These are phyloP conservation scores for Hirtodrosophila confusa DNA, from an alignment of 2,888 invertebrate genomes.

Conservation along the genomic window DNA sequence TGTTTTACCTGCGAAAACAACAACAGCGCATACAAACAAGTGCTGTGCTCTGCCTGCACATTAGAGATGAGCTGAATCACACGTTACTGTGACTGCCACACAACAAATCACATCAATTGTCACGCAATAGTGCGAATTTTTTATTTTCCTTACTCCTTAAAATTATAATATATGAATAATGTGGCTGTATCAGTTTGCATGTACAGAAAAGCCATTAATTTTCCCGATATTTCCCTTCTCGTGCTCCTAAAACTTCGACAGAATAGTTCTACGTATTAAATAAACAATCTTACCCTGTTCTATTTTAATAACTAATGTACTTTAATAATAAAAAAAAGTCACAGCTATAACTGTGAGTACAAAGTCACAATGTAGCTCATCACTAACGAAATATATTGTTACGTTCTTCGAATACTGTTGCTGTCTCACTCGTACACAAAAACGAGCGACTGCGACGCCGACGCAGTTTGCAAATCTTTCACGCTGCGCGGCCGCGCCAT, in stretches of 20 bases:
- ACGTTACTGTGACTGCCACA: background rate
- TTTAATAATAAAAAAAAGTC: no score
- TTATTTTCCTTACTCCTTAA: no score
- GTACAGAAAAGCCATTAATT: no score
- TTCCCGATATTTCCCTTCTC: no score
- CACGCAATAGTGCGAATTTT: no score
- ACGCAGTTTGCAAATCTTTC: conserved; percentile 49
- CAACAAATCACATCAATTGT: background rate
- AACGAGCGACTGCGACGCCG: conserved; percentile 15
- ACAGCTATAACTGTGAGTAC: background rate
- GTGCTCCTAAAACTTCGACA: no score
- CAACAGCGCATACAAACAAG: conserved; percentile 35
- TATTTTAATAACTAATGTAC: no score
- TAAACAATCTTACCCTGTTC: no score
- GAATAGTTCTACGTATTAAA: no score
- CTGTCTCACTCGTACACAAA: conserved; percentile 14
- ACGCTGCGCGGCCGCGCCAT: conserved; percentile 24
- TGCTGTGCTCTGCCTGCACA: conserved; percentile 25
- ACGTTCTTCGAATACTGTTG: conserved; percentile 52
- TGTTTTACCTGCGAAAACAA: conserved; percentile 49
- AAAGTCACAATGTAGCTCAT: conserved; percentile 18
- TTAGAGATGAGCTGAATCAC: conserved; percentile 34
- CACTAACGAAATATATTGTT: conserved; percentile 38
- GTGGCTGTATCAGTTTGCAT: no score
- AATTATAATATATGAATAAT: no score